Evolutionary conservation across 2,113 vertebrate genomes (phyloP).

Genomic region (Calyptomena viridis): DNA sequence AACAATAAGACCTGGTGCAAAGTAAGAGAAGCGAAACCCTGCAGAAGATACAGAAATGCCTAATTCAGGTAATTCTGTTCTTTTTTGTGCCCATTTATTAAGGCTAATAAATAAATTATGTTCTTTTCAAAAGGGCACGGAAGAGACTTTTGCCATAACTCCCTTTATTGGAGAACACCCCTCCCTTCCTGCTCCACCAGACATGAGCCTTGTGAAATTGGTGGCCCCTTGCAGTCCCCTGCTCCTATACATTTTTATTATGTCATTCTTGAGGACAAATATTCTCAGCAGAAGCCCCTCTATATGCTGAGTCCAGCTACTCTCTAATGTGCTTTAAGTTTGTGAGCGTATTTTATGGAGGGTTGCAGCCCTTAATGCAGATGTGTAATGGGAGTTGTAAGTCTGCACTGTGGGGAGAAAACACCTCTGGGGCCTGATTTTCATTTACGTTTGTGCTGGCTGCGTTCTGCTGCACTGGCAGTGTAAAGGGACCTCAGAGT

Average conservation of each 20-base stretch:
- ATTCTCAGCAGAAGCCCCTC: constrained; percentile 8
- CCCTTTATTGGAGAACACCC: neutral
- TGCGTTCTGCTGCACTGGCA: neutral
- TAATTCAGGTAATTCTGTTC: neutral
- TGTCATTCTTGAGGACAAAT: constrained; percentile 21
- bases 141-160: neutral
- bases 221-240: neutral
- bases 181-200: neutral
- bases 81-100: neutral
- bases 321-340: constrained; percentile 42
- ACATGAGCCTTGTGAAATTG: neutral
- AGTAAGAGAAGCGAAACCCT: neutral
- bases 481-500: constrained; percentile 14
- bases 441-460: constrained; percentile 11
- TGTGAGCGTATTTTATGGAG: constrained; percentile 40
- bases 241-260: neutral
- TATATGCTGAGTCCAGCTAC: constrained; percentile 8
- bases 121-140: neutral
- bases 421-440: constrained; percentile 49
- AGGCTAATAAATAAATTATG: neutral
- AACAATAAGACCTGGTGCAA: neutral
- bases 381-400: constrained; percentile 43
- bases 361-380: constrained; percentile 48
- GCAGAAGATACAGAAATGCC: constrained; percentile 7
- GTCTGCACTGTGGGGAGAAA: constrained; percentile 26